Base-by-base conservation (phyloP, 2,797 vertebrate genomes). In the Sebastes miniatus region DNA sequence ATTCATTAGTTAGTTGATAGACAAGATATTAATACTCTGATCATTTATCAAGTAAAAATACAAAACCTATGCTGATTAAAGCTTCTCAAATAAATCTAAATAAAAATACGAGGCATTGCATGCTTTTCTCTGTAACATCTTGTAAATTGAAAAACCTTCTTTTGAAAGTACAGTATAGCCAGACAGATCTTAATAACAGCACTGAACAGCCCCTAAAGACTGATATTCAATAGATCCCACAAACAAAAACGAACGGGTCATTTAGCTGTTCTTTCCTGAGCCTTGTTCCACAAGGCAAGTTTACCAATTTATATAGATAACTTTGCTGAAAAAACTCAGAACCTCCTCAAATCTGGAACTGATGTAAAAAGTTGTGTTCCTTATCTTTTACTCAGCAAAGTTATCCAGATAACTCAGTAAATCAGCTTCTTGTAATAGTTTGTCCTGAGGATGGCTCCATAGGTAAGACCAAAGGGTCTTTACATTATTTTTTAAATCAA, bases 171-270 rank as follows among this genome's bases (percentile, higher is more conserved):
- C 27, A 29, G 27, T 29, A 29, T 29, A 29, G 27, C 27, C 27
- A 29, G 27, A 29, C 27, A 29, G 1, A 29, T 39, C 36, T 39
- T 39, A 0, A 39, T 14, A 39, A 39, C 36, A 43, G 39, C 39
- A 43, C 39, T 43, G 39, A 43, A 43, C 13, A 43, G 0, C 39
- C 13, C 39, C 13, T 43, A 43, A 0, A 0, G 39, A 43, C 39
- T 0, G 39, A 14, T 6, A 43, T 43, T 43, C 39, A 43, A 43
- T 43, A 14, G 39, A 43, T 14, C 39, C 39, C 39, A 43, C 39
- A 50, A 62, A 36, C 43, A 62, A 69, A 75, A 75, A 1, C 68
- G 20, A 20, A n/a, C 7, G 13, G 36, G 36, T 39, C 36, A 2
- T 58, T 66, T 10, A 25, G 16, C 13, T 61, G 20, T 61, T 76